Conservation (phyloP, 1,140 invertebrate genomes). For the Saxidomus purpurata region DNA sequence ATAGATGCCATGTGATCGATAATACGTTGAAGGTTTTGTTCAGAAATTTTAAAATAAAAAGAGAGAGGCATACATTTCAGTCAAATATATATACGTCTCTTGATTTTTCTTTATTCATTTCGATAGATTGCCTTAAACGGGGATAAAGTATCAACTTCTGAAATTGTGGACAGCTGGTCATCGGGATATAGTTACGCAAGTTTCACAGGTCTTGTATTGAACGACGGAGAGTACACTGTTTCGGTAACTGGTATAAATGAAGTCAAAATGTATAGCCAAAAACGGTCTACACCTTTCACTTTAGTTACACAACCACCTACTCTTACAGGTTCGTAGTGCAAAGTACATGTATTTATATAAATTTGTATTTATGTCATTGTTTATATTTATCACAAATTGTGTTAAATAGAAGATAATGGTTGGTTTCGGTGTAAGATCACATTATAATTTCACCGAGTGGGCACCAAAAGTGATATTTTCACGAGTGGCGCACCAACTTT, state of each 20-base stretch:
- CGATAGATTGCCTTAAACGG: neutral
- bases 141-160: neutral
- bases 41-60: no score
- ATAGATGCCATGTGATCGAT: no score
- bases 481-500: neutral
- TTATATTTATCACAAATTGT: neutral
- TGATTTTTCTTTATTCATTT: no score
- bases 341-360: no score
- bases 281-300: neutral
- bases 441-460: no score
- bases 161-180: neutral
- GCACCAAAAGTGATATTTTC: neutral
- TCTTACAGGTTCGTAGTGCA: constrained; percentile 26
- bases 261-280: constrained; percentile 49
- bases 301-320: neutral
- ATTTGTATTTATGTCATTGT: neutral
- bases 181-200: constrained; percentile 13
- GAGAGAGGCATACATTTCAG: no score
- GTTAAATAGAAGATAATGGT: no score
- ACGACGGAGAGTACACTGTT: constrained; percentile 30
- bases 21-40: no score
- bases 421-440: no score
- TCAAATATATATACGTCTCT: no score
- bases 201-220: neutral
- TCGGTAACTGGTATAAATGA: constrained; percentile 36